Conservation (phyloP, 2,888 invertebrate species). For the Beris chalybata region DNA sequence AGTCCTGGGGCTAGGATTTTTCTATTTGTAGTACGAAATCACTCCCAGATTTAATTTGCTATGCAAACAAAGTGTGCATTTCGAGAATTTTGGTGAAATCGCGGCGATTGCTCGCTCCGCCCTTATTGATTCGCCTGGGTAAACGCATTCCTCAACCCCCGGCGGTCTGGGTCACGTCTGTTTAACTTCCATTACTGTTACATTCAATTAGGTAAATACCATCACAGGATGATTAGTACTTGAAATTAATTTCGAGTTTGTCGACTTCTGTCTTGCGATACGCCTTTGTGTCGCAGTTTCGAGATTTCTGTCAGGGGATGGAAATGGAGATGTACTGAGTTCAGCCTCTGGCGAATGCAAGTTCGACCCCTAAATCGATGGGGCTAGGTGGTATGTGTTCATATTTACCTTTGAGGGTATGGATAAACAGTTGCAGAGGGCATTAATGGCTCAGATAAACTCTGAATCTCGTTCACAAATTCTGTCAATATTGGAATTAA, state of each 20-base stretch:
- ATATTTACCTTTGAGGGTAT: conserved; percentile 15
- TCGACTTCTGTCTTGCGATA: conserved; percentile 34
- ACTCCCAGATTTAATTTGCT: conserved; percentile 42
- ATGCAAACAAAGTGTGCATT: conserved; percentile 40
- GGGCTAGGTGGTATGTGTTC: not conserved
- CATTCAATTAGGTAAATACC: conserved; percentile 45
- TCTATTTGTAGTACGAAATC: conserved; percentile 40
- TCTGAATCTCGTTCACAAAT: conserved; percentile 27
- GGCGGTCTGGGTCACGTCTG: conserved; percentile 24
- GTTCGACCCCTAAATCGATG: conserved; percentile 1
- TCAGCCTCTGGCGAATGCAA: conserved; percentile 8
- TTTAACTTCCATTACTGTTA: conserved; percentile 44
- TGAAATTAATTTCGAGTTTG: conserved; percentile 45
- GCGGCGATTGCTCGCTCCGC: not conserved
- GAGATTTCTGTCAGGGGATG: not conserved
- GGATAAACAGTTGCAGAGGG: conserved; percentile 20
- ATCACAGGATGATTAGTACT: conserved; percentile 43
- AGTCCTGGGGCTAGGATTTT: conserved; percentile 21
- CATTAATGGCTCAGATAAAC: conserved; percentile 20
- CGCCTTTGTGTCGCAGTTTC: conserved; percentile 19
- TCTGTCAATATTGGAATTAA: conserved; percentile 38
- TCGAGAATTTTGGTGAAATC: conserved; percentile 13
- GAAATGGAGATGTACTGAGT: not conserved
- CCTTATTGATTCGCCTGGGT: not conserved
- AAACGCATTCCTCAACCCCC: not conserved